Evolutionary conservation across 2,888 invertebrate species (phyloP).

Genomic region (Drosophila rellima): DNA sequence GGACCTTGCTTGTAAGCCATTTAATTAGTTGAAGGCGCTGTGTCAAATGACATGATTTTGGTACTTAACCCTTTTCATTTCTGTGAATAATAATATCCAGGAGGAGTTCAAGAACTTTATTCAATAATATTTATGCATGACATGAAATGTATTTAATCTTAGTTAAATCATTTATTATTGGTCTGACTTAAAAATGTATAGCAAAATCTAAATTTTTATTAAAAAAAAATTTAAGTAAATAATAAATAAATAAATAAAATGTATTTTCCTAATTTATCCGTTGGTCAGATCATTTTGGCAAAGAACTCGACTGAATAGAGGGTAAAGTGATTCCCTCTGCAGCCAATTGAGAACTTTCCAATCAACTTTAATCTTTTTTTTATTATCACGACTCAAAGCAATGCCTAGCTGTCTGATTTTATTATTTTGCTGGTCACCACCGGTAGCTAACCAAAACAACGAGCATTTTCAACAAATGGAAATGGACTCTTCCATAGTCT

Average conservation of each 20-base stretch:
- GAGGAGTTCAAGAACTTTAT: constrained; percentile 19
- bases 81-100: neutral
- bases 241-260: too few relatives aligned
- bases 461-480: constrained; percentile 36
- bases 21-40: constrained; percentile 58
- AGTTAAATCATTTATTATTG: too few relatives aligned
- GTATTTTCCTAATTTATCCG: too few relatives aligned
- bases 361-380: constrained; percentile 50
- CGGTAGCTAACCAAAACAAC: constrained; percentile 51
- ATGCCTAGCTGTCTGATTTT: constrained; percentile 35
- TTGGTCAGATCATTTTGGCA: too few relatives aligned
- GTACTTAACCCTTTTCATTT: constrained; percentile 20
- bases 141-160: too few relatives aligned
- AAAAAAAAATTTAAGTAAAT: too few relatives aligned
- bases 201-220: too few relatives aligned
- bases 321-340: neutral
- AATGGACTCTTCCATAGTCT: constrained; percentile 16
- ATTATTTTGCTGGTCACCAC: constrained; percentile 32
- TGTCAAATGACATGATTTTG: constrained; percentile 54
- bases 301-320: too few relatives aligned
- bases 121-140: constrained; percentile 20
- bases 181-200: too few relatives aligned
- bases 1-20: constrained; percentile 42
- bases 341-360: neutral
- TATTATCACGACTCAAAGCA: constrained; percentile 46